Conservation (phyloP, 2,113 vertebrate genomes). For the Probosciger aterrimus region DNA sequence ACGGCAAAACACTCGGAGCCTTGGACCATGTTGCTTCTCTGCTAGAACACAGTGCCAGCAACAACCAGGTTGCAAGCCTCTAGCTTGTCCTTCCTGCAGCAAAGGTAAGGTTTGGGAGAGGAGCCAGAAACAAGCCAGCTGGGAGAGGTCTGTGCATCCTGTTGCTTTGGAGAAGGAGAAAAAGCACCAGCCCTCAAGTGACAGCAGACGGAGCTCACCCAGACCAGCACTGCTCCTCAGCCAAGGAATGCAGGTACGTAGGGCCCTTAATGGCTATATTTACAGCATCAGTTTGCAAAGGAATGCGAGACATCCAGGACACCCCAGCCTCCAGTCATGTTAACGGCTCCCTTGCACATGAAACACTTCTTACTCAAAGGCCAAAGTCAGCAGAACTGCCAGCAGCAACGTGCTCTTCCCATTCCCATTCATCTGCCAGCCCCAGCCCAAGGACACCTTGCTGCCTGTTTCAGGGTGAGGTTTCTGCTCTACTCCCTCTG, state of each 20-base stretch:
- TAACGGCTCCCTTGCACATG: background rate
- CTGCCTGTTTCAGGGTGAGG: background rate
- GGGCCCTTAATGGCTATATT: background rate
- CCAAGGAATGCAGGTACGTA: background rate
- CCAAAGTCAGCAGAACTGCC: background rate
- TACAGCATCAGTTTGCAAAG: background rate
- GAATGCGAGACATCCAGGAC: background rate
- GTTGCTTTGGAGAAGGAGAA: background rate
- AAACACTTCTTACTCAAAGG: background rate
- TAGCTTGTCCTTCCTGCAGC: background rate
- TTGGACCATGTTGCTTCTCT: background rate
- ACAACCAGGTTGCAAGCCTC: background rate
- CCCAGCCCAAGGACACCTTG: background rate
- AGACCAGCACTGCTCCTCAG: background rate
- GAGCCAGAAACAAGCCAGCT: background rate
- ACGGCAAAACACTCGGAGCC: rapidly evolving
- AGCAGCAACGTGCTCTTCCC: background rate
- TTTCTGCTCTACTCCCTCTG: background rate
- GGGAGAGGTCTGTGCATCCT: background rate
- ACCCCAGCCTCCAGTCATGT: background rate
- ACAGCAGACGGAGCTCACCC: conserved; percentile 4
- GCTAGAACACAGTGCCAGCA: background rate
- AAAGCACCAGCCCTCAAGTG: background rate
- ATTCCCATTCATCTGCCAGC: background rate
- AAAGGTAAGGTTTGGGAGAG: background rate